Evolutionary conservation across 2,797 vertebrate genomes (phyloP).

Genomic region (Lepidocolaptes lacrymiger): DNA sequence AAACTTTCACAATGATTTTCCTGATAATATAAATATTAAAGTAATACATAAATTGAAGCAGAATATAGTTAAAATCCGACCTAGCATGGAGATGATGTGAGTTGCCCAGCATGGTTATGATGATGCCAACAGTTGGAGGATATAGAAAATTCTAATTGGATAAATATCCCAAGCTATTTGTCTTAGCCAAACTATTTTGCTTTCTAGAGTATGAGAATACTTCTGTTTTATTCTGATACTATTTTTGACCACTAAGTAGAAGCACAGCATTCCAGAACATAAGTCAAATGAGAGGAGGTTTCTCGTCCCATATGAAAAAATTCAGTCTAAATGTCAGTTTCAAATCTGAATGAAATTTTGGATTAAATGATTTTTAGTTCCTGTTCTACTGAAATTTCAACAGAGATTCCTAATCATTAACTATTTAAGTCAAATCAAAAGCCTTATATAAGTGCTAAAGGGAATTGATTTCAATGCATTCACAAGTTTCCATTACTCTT

Average conservation of each 20-base stretch:
- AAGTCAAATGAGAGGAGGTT: background rate
- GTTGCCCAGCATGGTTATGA: background rate
- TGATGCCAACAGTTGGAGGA: background rate
- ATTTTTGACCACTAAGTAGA: background rate
- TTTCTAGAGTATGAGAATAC: background rate
- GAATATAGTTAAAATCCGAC: background rate
- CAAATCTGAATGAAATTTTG: background rate
- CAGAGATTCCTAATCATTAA: background rate
- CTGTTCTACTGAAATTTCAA: background rate
- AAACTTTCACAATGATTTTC: background rate
- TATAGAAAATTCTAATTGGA: background rate
- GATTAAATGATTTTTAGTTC: background rate
- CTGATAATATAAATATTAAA: background rate
- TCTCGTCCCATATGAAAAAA: background rate
- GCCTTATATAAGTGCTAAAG: background rate
- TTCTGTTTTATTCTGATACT: background rate
- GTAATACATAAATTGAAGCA: background rate
- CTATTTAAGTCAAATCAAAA: background rate
- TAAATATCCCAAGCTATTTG: background rate
- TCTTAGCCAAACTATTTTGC: background rate
- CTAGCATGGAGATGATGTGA: background rate
- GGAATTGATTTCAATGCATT: background rate
- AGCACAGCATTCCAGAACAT: background rate
- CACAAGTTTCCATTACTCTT: background rate
- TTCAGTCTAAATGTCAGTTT: background rate